Base-by-base conservation (phyloP, 2,113 vertebrate species). In the Microtus oregoni region DNA sequence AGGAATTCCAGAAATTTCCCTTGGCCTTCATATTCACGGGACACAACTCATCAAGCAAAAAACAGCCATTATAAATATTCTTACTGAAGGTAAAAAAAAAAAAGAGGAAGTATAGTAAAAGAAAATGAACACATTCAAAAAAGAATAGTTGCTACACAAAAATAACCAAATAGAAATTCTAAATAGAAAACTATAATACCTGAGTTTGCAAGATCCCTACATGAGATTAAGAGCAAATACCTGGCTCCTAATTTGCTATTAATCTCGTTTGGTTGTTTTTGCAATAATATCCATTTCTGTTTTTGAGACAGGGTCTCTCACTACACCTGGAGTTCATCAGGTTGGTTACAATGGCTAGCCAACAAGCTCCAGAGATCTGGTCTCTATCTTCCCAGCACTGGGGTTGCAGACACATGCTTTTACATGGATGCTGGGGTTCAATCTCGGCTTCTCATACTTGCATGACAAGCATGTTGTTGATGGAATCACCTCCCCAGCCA, bases 1-100 rank as follows among this genome's bases (percentile, higher is more conserved):
- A 82, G 26, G 28, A 73, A 17, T 86, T 94, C 38, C 55, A 91
- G 87, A 94, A 92, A 86, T 83, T 77, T 83, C 14, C 55, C 20
- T 1, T 83, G 83, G 89, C 63, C 68, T 41, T 58, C 73, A 89
- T 26, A 47, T 67, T 68, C 17, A 86, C 26, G 86, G 79, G 86
- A 78, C 61, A 55, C 73, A 97, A 94, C 24, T 78, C 50, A 32
- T 70, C 88, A 47, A 93, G 68, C 67, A 95, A 96, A 95, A 52
- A 86, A 86, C 67, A 91, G 81, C 89, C 95, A n/a, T 76, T 95
- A 41, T 87, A 92, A 82, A 73, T 91, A 95, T 75, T 83, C 30
- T 76, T 26, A 73, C 83, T 90, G 87, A n/a, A 75, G 12, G 73
- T 14, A 14, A 76, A 91, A 65, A 76, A n/a, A n/a, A n/a, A n/a